Evolutionary conservation across 2,888 invertebrate species (phyloP).

Genomic region (Thecophora atra): DNA sequence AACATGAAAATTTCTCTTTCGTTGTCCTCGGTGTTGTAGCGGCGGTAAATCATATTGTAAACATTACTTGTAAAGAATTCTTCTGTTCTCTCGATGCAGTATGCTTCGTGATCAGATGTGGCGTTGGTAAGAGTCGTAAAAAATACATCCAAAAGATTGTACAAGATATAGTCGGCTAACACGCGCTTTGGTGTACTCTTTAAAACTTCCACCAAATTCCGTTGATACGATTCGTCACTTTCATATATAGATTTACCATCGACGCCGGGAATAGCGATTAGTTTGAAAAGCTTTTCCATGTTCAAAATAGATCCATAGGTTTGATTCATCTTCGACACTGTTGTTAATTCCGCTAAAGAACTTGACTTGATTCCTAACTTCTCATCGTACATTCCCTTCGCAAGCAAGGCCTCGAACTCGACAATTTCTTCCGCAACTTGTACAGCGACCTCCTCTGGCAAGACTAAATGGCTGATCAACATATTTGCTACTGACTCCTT

Average conservation of each 20-base stretch:
- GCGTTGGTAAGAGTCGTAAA: slow-evolving; percentile 41
- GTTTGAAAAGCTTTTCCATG: slow-evolving; percentile 51
- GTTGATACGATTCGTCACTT: slow-evolving; percentile 48
- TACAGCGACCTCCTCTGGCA: slow-evolving; percentile 44
- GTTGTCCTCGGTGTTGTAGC: slow-evolving; percentile 49
- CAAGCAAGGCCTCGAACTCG: slow-evolving; percentile 56
- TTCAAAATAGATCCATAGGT: slow-evolving; percentile 52
- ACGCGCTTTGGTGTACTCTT: slow-evolving; percentile 45
- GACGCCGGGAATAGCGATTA: too few species aligned
- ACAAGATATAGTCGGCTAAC: slow-evolving; percentile 61
- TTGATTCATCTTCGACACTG: slow-evolving; percentile 47
- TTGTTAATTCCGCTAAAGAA: slow-evolving; percentile 44
- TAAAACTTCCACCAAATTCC: slow-evolving; percentile 50
- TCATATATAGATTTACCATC: too few species aligned
- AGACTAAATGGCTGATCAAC: slow-evolving; percentile 45
- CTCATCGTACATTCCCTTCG: slow-evolving; percentile 51
- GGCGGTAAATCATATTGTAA: slow-evolving; percentile 59
- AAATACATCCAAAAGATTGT: slow-evolving; percentile 51
- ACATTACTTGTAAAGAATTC: slow-evolving; percentile 56
- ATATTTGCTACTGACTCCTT: slow-evolving; percentile 33
- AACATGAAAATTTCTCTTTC: too few species aligned
- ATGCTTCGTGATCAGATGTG: slow-evolving; percentile 37
- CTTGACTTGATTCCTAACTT: slow-evolving; percentile 43
- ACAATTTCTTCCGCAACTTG: slow-evolving; percentile 53
- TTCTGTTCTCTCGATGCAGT: slow-evolving; percentile 51